Evolutionary conservation across 2,888 invertebrate species (phyloP).

Genomic region (Caenorhabditis japonica): DNA sequence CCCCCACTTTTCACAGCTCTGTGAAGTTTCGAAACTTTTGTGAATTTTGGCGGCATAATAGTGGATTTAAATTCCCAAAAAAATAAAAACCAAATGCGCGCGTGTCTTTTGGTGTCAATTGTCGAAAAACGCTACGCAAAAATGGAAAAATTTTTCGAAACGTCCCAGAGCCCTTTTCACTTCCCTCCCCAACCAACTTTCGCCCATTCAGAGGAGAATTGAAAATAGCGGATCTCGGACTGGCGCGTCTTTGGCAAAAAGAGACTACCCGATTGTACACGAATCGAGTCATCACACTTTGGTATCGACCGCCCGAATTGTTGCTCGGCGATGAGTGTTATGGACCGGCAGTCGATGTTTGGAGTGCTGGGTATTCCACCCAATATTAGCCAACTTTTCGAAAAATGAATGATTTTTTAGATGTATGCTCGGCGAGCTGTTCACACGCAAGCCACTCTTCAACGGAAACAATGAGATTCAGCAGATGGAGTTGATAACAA

Average conservation of each 20-base stretch:
- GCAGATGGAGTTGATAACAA: constrained; percentile 91
- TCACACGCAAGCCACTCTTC: constrained; percentile 93
- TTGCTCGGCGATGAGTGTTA: constrained; percentile 96
- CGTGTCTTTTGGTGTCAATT: no score
- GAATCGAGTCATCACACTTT: constrained; percentile 97
- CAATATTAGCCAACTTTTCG: background rate
- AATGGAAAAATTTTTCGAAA: no score
- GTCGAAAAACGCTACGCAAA: no score
- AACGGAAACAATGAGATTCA: constrained; percentile 93
- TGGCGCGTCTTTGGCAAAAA: constrained; percentile 94
- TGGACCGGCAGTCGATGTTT: constrained; percentile 96
- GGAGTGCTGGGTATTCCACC: constrained; percentile 88
- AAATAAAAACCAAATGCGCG: no score
- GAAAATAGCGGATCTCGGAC: constrained; percentile 97
- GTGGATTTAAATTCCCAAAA: no score
- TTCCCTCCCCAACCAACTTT: background rate
- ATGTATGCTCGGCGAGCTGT: constrained; percentile 97
- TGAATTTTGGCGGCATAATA: no score
- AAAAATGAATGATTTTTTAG: constrained; percentile 74
- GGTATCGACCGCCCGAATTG: constrained; percentile 96
- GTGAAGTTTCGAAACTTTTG: no score
- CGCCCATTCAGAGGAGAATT: constrained; percentile 88
- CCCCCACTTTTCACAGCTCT: no score
- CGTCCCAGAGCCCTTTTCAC: no score
- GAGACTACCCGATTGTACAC: constrained; percentile 96